phyloP scores from a whole-genome alignment of 2,113 vertebrate genomes.

The Australoheros scitulus region DNA sequence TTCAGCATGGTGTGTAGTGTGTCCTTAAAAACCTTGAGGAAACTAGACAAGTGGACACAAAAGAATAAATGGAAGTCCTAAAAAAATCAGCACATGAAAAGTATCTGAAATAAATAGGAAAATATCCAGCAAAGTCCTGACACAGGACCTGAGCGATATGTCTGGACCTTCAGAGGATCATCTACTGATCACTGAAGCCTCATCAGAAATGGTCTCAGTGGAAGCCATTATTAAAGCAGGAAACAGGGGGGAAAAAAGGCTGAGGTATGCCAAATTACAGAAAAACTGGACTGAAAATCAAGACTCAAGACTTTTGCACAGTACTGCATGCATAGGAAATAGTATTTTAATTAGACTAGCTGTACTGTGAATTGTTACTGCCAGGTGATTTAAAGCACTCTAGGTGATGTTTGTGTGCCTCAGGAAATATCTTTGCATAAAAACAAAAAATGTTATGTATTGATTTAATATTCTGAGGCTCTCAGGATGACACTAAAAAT shows the following conservation, averaged over 20 bases:
- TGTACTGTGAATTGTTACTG: neutral
- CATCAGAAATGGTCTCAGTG: neutral
- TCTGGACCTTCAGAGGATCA: neutral
- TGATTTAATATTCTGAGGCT: conserved; percentile 45
- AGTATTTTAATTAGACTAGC: neutral
- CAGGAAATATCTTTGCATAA: conserved; percentile 20
- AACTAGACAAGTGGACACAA: too few relatives aligned
- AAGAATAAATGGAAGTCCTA: too few relatives aligned
- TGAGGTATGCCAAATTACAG: neutral
- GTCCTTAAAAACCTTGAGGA: too few relatives aligned
- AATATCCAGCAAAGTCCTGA: neutral
- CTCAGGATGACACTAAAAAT: conserved; percentile 33
- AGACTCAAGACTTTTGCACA: neutral
- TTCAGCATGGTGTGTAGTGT: too few relatives aligned
- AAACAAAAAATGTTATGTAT: conserved; percentile 43
- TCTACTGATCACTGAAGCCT: neutral
- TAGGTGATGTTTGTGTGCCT: neutral
- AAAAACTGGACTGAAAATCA: neutral
- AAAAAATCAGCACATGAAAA: neutral
- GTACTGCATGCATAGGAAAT: neutral
- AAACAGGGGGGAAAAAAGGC: neutral
- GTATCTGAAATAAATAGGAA: neutral
- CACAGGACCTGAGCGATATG: neutral
- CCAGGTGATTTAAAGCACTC: neutral
- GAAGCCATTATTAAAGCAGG: neutral